Evolutionary conservation across 2,113 vertebrate genomes (phyloP), one percentile per base, ranked within the genome.

Genomic region (Stigmatopora nigra): DNA sequence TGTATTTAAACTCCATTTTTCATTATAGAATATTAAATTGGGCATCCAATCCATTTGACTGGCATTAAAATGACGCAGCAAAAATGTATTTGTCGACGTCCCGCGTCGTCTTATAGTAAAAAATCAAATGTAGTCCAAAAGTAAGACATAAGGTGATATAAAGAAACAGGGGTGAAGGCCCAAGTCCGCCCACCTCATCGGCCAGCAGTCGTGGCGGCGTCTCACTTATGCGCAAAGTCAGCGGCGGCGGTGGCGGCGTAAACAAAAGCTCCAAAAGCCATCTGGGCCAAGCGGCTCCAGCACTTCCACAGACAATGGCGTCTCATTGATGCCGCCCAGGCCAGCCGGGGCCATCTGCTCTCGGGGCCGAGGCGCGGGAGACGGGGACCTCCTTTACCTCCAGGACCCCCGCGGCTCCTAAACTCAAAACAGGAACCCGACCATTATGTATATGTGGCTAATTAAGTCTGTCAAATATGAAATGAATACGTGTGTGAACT

Each of bases 261-360:
- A 71, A 84, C 86, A 86, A 89, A 87, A 88, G 87, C 73, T 86
- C 78, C 78, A 89, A 88, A 84, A 84, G 84, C 86, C 87, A 89
- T 89, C 87, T 88, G 87, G 84, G 86, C 81, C 78, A 83, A 81
- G 79, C 77, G 75, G 81, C 86, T 82, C 81, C 81, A 71, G 83
- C 81, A 87, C 83, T 80, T 83, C 82, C 86, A 83, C 44, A 79
- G 75, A 87, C 84, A 86, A 89, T 79, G 74, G 84, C 82, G 76
- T 67, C 61, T 80, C 78, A 81, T 87, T 86, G 81, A 87, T 46
- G 5, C 71, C 44, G 63, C 70, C 74, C 69, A 55, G 71, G 77
- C 87, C 84, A 78, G 75, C 68, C 77, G 69, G 66, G 71, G 72
- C 87, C 87, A 89, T 89, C 87, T 89, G 87, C 79, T 88, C 73